Percentiles rank a stretch among this genome's conserved stretches.
Conservation (phyloP, 2,797 vertebrate genomes). For the Acanthornis magna region DNA sequence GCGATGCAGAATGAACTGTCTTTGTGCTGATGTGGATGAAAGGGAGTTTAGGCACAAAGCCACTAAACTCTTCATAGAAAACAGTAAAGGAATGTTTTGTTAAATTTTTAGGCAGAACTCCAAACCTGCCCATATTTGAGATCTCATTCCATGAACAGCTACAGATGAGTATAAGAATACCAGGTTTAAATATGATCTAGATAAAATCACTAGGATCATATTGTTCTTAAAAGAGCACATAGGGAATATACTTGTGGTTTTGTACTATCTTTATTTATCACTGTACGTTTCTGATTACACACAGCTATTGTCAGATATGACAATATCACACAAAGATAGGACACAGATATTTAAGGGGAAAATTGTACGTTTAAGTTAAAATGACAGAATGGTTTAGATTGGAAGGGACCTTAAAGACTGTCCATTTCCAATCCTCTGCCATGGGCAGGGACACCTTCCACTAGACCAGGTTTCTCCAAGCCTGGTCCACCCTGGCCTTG, state of each 20-base stretch:
- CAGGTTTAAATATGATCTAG: not conserved
- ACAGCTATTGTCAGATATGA: not conserved
- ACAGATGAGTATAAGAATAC: not conserved
- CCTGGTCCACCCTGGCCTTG: not conserved
- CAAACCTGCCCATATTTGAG: not conserved
- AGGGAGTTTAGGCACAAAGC: not conserved
- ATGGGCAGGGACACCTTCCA: not conserved
- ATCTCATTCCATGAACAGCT: not conserved
- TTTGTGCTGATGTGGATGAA: not conserved
- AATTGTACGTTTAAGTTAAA: not conserved
- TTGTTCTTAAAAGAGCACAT: not conserved
- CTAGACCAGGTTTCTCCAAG: not conserved
- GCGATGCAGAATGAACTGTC: not conserved
- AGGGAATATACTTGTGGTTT: not conserved
- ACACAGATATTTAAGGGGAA: not conserved
- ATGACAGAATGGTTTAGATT: not conserved
- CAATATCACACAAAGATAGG: not conserved
- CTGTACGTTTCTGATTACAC: not conserved
- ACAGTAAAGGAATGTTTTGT: not conserved
- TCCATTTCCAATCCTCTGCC: not conserved
- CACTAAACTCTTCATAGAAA: not conserved
- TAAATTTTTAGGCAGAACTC: not conserved
- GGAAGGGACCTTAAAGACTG: not conserved
- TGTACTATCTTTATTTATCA: not conserved
- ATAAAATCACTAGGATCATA: not conserved